Evolutionary conservation across 2,797 vertebrate genomes (phyloP).

Genomic region (Sebastes minor): DNA sequence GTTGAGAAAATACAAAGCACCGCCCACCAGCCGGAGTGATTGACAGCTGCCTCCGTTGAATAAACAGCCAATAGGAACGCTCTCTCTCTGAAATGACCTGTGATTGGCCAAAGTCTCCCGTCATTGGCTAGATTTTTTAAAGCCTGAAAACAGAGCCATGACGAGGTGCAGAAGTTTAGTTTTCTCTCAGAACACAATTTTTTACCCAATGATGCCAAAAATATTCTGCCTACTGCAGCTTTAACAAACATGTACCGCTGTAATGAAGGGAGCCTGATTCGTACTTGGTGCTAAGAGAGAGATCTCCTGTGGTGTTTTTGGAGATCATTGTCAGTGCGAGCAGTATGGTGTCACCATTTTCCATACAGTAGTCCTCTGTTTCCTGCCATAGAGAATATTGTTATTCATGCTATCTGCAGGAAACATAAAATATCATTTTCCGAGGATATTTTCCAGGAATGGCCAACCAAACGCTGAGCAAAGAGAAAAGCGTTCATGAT

Average conservation of each 20-base stretch:
- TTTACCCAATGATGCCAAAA: no score
- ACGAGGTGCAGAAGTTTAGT: no score
- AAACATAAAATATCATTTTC: slow-evolving; percentile 17
- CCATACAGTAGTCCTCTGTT: neutral
- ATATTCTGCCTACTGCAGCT: neutral
- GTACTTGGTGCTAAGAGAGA: neutral
- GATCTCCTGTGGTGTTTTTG: neutral
- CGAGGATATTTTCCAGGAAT: slow-evolving; percentile 10
- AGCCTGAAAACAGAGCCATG: no score
- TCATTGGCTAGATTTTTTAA: no score
- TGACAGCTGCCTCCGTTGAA: no score
- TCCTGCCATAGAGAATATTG: neutral
- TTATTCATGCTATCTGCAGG: neutral
- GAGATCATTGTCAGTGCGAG: neutral
- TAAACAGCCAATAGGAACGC: no score
- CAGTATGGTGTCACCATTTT: neutral
- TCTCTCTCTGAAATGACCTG: no score
- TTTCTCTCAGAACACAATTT: no score
- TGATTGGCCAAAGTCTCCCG: no score
- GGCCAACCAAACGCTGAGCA: neutral
- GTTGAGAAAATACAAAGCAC: no score
- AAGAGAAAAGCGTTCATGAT: neutral
- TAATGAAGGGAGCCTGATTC: neutral
- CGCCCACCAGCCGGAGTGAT: no score
- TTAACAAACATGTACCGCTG: neutral